Evolutionary conservation across 2,888 invertebrate species (phyloP).

Genomic region (Hyles lineata): DNA sequence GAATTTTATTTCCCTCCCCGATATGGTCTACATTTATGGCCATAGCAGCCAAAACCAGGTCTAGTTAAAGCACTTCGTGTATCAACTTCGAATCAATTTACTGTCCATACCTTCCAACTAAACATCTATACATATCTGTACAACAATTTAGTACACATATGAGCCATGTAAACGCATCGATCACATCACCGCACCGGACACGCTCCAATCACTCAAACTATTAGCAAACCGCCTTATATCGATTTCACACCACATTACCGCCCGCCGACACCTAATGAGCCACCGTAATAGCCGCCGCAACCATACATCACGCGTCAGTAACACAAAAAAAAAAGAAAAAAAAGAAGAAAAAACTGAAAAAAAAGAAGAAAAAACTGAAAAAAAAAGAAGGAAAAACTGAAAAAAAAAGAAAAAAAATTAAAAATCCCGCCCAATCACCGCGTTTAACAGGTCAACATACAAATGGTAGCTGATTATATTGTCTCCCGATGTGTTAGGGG

Average conservation of each 20-base stretch:
- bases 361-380: constrained; percentile 57
- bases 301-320: constrained; percentile 79
- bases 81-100: too few relatives aligned
- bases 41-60: too few relatives aligned
- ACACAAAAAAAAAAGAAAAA: constrained; percentile 72
- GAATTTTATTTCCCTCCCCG: too few relatives aligned
- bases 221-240: constrained; percentile 24
- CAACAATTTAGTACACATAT: background rate
- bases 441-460: constrained; percentile 71
- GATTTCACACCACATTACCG: constrained; percentile 56
- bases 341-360: constrained; percentile 56
- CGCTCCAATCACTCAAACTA: constrained; percentile 22
- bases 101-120: background rate
- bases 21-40: too few relatives aligned
- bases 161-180: background rate
- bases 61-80: too few relatives aligned
- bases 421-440: constrained; percentile 67
- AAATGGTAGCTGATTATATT: constrained; percentile 84
- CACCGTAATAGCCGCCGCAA: constrained; percentile 23
- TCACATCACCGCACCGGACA: background rate
- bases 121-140: background rate
- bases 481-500: constrained; percentile 67
- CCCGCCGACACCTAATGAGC: constrained; percentile 45
- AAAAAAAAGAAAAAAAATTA: background rate
- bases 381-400: constrained; percentile 64